Evolutionary conservation across 2,113 vertebrate genomes (phyloP), one percentile per base, ranked within the genome.

Genomic region (Melanotaenia duboulayi): DNA sequence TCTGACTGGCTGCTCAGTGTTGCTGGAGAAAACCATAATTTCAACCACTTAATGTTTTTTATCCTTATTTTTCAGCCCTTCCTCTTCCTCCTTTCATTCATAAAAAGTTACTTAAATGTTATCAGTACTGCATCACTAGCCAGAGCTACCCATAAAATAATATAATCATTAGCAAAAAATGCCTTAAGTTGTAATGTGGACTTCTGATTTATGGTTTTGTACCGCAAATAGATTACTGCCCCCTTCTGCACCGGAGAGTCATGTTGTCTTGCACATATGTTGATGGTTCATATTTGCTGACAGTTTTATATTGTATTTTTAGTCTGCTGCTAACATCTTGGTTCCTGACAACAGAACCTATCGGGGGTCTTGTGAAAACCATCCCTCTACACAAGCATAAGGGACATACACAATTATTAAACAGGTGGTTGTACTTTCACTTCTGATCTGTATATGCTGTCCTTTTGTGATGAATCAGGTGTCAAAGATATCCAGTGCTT

Each of bases 401-500:
- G 16, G 42, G 6, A 46, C 42, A 13, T 46, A 17, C 42, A 17
- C 16, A 17, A 13, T 46, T 28, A 17, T 46, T 46, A 46, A 3
- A 13, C 42, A 46, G 16, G 42, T 46, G 42, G 14, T 46, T 46
- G 14, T 46, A 46, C 42, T 17, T 46, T 46, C 16, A 16, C 2
- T 16, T 13, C 42, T 46, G 42, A 46, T 46, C 42, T 13, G 22
- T 65, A 20, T 74, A 52, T 71, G 32, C 32, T 50, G 25, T 57
- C 22, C 23, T 32, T 44, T 39, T 11, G 25, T 51, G 42, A 71
- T 44, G 49, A 22, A 37, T 84, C 35, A 24, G 74, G 28, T 71
- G 14, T 82, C 65, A 44, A 17, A 5, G 23, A 42, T 40, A 50
- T 72, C 52, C 32, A 22, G 11, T 23, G 24, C 50, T 65, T 35